These are phyloP conservation scores for Neodiprion pinetum DNA, from an alignment of 1,140 invertebrate genomes.

Conservation along the genomic window DNA sequence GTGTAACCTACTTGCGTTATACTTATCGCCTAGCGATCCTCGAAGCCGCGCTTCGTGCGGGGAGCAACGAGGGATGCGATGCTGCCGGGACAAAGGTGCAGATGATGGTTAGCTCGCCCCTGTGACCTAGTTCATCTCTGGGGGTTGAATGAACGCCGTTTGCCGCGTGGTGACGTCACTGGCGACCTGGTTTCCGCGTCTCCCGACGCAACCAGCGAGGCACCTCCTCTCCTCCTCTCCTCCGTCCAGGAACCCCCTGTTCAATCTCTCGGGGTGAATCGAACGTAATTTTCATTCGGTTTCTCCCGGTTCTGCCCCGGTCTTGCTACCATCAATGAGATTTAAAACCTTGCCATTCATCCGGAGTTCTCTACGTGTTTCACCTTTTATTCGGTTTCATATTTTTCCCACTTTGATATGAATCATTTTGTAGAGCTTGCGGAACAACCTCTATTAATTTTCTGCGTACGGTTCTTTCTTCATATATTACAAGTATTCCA, in stretches of 20 bases:
- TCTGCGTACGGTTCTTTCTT: no score
- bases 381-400: no score
- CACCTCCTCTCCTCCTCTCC: no score
- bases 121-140: constrained; percentile 45
- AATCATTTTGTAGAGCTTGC: no score
- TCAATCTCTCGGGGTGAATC: not conserved
- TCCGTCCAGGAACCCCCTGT: not conserved
- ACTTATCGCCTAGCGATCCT: no score
- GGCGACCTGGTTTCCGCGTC: constrained; percentile 51
- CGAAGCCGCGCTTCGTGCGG: no score
- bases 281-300: not conserved
- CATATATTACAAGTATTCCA: no score
- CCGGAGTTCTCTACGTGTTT: no score
- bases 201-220: constrained; percentile 9
- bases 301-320: not conserved
- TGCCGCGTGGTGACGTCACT: constrained; percentile 47
- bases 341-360: not conserved
- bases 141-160: constrained; percentile 52
- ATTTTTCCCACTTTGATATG: no score
- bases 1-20: no score
- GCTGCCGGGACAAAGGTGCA: not conserved
- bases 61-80: no score
- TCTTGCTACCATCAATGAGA: not conserved
- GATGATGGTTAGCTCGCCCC: constrained; percentile 13
- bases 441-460: no score